phyloP scores from a whole-genome alignment of 1,140 invertebrate genomes.

The Trichonephila clavipes region DNA sequence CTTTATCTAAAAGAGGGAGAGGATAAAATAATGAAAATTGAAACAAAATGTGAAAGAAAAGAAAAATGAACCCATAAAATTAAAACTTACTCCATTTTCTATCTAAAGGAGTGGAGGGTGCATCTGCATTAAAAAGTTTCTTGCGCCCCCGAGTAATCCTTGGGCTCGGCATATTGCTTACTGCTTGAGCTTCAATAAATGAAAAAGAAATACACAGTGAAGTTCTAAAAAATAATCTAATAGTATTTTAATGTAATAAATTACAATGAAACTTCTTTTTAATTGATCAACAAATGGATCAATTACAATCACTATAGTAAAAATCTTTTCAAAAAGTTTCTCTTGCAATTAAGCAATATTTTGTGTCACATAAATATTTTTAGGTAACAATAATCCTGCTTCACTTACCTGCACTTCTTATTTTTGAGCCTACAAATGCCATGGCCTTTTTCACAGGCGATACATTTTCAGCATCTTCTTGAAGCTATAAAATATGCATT shows the following conservation, averaged over 20 bases:
- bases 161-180: conserved; percentile 45
- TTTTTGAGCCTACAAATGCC: conserved; percentile 23
- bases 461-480: background rate
- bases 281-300: too few species aligned
- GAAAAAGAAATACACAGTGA: background rate
- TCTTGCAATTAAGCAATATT: too few species aligned
- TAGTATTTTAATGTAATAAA: background rate
- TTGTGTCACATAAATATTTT: too few species aligned
- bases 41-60: too few species aligned
- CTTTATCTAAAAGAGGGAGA: too few species aligned
- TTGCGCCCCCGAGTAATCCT: conserved; percentile 53
- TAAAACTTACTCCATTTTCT: conserved; percentile 46
- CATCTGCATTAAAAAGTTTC: conserved; percentile 56
- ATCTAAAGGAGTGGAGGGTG: background rate
- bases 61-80: too few species aligned
- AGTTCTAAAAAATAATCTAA: background rate
- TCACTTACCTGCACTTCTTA: conserved; percentile 46
- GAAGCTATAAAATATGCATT: background rate
- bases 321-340: too few species aligned
- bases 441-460: conserved; percentile 12
- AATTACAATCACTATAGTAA: too few species aligned
- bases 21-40: too few species aligned
- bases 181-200: background rate
- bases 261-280: too few species aligned
- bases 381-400: too few species aligned